Evolutionary conservation across 2,113 vertebrate species (phyloP), one percentile per base, ranked within the genome.

Genomic region (Poicephalus meyeri): DNA sequence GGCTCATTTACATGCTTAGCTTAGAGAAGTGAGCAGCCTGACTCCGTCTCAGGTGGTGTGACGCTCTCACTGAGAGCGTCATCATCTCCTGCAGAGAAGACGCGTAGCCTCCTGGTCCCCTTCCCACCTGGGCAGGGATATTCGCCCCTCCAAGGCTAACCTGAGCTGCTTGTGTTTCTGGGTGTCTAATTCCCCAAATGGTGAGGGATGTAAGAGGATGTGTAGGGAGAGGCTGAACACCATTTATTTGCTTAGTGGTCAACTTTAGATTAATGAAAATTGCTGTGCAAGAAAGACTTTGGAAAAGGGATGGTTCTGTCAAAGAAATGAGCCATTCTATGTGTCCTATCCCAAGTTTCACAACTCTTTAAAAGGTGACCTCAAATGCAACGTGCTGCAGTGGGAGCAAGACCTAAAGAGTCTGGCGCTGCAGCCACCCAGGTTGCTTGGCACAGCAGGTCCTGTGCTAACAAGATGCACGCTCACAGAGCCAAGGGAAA

Each of bases 351-450:
- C 26, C 8, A 4, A 12, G 12, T 28, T 44, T 17, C 13, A 26
- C 44, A 53, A 53, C 49, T 46, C 61, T 42, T 23, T 2, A 2
- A 50, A 7, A 16, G 0, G 19, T 11, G 71, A 14, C 42, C 55
- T 42, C 47, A 17, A 21, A 1, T 0, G 41, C 65, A 18, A 15
- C 3, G 5, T 14, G 28, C 37, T 37, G 83, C 52, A 49, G 80
- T 15, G 13, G 79, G 37, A 37, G 31, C 0, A 5, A 28, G 7
- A 35, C 42, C 24, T 35, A 3, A 13, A 3, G 1, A 16, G 50
- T 33, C 11, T 55, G 53, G 31, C 2, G 1, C 47, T 1, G 1
- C 14, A 1, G 49, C 1, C 69, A 3, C 61, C 47, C 65, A 2
- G 7, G 42, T 3, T 11, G 50, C 26, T 53, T 10, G 66, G 83